Conservation (phyloP, 2,113 vertebrate genomes). For the Dendrocopos noguchii region DNA sequence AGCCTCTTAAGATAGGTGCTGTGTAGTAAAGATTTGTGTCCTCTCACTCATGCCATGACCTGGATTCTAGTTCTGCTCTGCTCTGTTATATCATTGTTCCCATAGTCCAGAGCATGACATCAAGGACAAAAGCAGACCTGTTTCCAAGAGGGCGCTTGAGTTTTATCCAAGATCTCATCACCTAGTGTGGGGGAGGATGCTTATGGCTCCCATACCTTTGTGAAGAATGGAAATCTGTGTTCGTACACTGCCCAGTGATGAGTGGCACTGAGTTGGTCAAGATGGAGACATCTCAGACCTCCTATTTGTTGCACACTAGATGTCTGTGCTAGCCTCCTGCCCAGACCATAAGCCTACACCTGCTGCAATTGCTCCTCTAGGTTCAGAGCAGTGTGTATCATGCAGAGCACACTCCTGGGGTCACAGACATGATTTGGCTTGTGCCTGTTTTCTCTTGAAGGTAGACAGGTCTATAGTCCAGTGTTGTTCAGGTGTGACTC, state of each 20-base stretch:
- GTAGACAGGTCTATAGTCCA: background rate
- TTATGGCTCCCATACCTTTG: background rate
- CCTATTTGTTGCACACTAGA: background rate
- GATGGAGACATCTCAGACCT: background rate
- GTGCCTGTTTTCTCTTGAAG: background rate
- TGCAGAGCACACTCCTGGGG: rapidly evolving
- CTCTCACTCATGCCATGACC: background rate
- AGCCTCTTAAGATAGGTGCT: slow-evolving; percentile 33
- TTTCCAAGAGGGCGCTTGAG: background rate
- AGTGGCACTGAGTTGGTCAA: background rate
- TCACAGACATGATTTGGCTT: background rate
- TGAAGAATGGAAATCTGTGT: background rate
- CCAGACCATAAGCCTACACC: background rate
- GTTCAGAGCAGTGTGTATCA: background rate
- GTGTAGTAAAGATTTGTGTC: background rate
- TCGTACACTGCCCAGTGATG: rapidly evolving
- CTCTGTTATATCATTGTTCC: background rate
- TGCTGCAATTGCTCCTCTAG: background rate
- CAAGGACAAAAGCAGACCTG: background rate
- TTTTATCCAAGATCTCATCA: background rate
- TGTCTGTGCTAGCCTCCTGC: background rate
- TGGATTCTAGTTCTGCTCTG: background rate
- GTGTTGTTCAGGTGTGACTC: background rate
- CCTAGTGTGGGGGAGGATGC: background rate
- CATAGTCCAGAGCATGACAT: background rate